These are phyloP conservation scores for Nomada lathburiana DNA, from an alignment of 2,888 invertebrate genomes.

Conservation along the genomic window DNA sequence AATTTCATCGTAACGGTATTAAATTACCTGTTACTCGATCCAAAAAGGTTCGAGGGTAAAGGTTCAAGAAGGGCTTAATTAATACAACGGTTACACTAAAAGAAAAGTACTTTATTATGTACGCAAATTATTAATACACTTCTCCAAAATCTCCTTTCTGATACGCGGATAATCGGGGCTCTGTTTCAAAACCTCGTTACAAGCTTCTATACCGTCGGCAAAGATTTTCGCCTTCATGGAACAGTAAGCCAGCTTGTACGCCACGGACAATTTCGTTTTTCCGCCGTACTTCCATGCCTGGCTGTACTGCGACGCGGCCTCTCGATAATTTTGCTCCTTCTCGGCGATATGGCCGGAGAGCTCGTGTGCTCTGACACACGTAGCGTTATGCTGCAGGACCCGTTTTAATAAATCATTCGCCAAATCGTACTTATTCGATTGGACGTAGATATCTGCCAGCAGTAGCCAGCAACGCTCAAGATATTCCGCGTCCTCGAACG, in stretches of 20 bases:
- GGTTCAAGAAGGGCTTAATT: too few species aligned
- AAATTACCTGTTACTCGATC: too few species aligned
- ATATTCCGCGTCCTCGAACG: conserved; percentile 97
- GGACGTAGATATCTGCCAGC: conserved; percentile 95
- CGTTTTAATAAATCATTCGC: conserved; percentile 93
- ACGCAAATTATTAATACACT: conserved; percentile 91
- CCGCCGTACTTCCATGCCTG: conserved; percentile 95
- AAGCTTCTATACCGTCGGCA: conserved; percentile 96
- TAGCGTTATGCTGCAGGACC: conserved; percentile 93
- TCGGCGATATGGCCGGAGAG: conserved; percentile 92
- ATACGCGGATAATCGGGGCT: conserved; percentile 96
- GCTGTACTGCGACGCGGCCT: conserved; percentile 93
- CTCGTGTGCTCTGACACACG: conserved; percentile 96
- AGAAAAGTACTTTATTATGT: conserved; percentile 83
- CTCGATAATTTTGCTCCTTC: conserved; percentile 95
- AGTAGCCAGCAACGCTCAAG: conserved; percentile 97
- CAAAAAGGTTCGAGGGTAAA: too few species aligned
- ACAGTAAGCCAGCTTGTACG: conserved; percentile 96
- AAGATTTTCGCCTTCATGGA: conserved; percentile 94
- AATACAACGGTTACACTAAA: too few species aligned
- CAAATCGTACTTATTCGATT: conserved; percentile 93
- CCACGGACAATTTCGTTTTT: conserved; percentile 92
- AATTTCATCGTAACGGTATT: too few species aligned
- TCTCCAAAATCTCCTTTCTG: conserved; percentile 96
- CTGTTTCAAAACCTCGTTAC: conserved; percentile 91